Conservation (phyloP, 1,140 invertebrate species). For the Diachasma alloeum region DNA sequence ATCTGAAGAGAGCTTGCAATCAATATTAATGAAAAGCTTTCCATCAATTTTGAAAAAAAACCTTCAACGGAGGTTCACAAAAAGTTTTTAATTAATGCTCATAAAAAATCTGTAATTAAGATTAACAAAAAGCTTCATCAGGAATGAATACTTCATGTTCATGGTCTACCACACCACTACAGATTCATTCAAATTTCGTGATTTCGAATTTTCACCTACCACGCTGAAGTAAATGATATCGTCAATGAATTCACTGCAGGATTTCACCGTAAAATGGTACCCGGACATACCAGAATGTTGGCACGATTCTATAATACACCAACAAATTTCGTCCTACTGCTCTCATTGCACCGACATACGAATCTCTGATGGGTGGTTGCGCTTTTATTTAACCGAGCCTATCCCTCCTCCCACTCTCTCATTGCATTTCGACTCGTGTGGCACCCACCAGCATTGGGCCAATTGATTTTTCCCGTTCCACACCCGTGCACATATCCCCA, state of each 20-base stretch:
- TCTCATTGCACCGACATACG: background rate
- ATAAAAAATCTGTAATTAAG: too few relatives aligned
- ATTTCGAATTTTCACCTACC: too few relatives aligned
- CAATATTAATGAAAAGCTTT: too few relatives aligned
- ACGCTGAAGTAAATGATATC: background rate
- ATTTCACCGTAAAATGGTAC: background rate
- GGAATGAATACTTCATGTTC: too few relatives aligned
- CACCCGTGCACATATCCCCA: background rate
- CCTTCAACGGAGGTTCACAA: too few relatives aligned
- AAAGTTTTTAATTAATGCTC: too few relatives aligned
- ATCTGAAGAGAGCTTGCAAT: too few relatives aligned
- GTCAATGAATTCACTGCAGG: background rate
- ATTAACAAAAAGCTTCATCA: too few relatives aligned
- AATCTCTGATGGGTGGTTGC: background rate
- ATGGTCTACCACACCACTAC: too few relatives aligned
- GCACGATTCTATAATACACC: background rate
- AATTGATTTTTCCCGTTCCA: slow-evolving; percentile 7
- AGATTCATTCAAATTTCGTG: too few relatives aligned
- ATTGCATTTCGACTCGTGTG: background rate
- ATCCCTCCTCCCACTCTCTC: background rate
- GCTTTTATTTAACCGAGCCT: background rate
- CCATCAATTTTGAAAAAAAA: too few relatives aligned
- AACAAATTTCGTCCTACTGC: background rate
- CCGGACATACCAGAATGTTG: background rate
- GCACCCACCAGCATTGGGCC: background rate